Evolutionary conservation across 2,888 invertebrate genomes (phyloP), one percentile per base, ranked within the genome.

Genomic region (Amphipoea lucens): DNA sequence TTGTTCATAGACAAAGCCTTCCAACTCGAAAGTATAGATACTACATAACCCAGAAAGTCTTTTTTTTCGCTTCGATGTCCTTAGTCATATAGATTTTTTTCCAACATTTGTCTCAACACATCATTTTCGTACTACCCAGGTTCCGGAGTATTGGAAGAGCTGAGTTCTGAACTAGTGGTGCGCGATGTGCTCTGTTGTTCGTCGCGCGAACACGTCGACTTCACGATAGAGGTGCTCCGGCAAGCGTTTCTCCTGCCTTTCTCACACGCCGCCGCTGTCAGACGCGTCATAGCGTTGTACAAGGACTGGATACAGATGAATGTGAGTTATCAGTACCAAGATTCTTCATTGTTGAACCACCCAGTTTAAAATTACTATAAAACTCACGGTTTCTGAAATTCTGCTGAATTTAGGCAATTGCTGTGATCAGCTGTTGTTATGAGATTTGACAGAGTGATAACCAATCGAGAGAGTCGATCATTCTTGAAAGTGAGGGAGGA

Each of bases 301-400:
- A 98, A 99, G 94, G 99, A 99, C 95, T 98, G 99, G 98, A 99
- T 99, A 96, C 99, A 99, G 92, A 98, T 98, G 96, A 98, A 98
- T 93, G 98, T 98, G 90, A 95, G 97, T 94, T 65, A 36, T 9
- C 4, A 23, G 54, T 54, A 9, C 20, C 48, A 51, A 29, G 6
- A 48, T 20, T 9, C 20, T 11, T 36, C 36, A 63, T 20, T 36
- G 9, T 9, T 63, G 14, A 63, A 63, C 20, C 63, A 11, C 11
- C 20, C 5, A 20, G 20, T 36, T 20, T 65, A 36, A 11, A 36
- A 63, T 36, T 9, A 63, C 11, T 36, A 62, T 62, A 62, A 62
- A 9, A 36, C 4, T 29, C 14, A 23, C 23, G 20, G 3, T 57
- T 57, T 57, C 0, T n/a, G n/a, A 62, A 62, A 62, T 14, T 12